Conservation (phyloP, 2,113 vertebrate genomes). For the Odontophorus gujanensis region DNA sequence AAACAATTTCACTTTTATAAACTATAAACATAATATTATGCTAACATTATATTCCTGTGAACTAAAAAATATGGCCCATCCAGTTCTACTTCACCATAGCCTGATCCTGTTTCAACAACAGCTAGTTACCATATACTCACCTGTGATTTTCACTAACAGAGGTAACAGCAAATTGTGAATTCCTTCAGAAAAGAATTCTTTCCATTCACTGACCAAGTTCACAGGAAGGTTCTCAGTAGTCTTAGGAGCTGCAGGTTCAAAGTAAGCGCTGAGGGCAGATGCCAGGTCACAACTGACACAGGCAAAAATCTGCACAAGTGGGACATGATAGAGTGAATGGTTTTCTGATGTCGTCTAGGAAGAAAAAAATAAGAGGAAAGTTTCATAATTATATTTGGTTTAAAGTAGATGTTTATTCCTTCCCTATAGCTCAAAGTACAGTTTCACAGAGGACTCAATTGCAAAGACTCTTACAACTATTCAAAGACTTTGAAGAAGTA, state of each 20-base stretch:
- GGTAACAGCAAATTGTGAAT: slow-evolving; percentile 90
- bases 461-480: background rate
- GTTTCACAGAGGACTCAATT: background rate
- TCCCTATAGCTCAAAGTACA: background rate
- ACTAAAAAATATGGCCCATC: background rate
- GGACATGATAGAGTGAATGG: slow-evolving; percentile 79
- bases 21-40: background rate
- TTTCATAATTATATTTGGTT: background rate
- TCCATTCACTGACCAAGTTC: slow-evolving; percentile 89
- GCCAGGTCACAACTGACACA: slow-evolving; percentile 87
- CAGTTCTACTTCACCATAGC: background rate
- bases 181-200: slow-evolving; percentile 92
- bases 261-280: slow-evolving; percentile 85
- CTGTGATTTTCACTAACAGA: slow-evolving; percentile 87
- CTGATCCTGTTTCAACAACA: background rate
- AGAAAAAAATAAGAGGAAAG: slow-evolving; percentile 1
- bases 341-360: slow-evolving; percentile 87
- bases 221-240: slow-evolving; percentile 80
- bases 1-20: background rate
- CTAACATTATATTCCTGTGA: background rate
- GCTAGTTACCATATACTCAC: slow-evolving; percentile 73
- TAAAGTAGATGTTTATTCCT: background rate
- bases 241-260: slow-evolving; percentile 78
- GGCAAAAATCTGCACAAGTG: slow-evolving; percentile 89
- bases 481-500: background rate